Evolutionary conservation across 2,888 invertebrate species (phyloP).

Genomic region (Deroplatys truncata): DNA sequence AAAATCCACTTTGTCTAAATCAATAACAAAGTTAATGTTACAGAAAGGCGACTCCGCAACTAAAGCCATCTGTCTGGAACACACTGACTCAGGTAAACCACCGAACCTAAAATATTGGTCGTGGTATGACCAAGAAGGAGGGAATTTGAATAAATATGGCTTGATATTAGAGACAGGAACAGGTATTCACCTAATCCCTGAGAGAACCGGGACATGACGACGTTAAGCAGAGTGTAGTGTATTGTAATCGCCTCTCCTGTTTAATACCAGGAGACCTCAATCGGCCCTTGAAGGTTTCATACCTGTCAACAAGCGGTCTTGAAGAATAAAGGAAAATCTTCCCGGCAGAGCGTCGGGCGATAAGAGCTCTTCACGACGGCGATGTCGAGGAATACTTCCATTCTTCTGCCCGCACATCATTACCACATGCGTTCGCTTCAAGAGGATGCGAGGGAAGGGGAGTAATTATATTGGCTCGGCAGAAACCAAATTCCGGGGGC

Average conservation of each 20-base stretch:
- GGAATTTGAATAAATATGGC: no score
- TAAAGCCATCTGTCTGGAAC: no score
- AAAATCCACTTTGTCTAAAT: no score
- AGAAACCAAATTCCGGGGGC: neutral
- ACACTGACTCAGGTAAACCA: no score
- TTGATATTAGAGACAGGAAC: no score
- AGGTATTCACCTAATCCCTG: no score
- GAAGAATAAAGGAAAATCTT: neutral
- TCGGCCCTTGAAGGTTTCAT: neutral
- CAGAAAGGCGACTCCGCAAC: no score
- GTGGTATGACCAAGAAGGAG: no score
- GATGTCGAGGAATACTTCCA: neutral
- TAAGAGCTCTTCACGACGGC: neutral
- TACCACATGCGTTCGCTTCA: neutral
- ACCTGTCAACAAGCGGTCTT: neutral
- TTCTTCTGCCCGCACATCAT: neutral
- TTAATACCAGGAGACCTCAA: neutral
- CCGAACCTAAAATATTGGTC: no score
- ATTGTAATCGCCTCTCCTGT: neutral
- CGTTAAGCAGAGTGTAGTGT: neutral
- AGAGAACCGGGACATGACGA: neutral
- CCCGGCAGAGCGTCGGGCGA: neutral
- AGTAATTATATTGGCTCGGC: neutral
- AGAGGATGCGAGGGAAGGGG: neutral
- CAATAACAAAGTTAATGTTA: no score